These are phyloP conservation scores for Ephydatia muelleri DNA, from an alignment of 37 sponge, comb jelly and placozoan species.

Conservation along the genomic window DNA sequence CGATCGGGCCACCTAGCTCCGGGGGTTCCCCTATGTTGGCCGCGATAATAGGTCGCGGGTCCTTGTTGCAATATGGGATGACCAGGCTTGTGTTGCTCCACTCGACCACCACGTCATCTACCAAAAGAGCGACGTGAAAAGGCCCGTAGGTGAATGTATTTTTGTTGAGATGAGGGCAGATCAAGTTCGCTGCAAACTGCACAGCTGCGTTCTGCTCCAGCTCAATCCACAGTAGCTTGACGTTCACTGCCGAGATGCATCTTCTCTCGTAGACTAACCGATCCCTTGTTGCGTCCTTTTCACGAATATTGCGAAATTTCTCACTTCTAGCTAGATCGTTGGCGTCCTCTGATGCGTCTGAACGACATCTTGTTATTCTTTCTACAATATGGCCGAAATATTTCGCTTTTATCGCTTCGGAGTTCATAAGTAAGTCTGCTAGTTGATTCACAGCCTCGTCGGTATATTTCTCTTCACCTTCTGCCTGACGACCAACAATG, in stretches of 20 bases:
- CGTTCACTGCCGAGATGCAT: too few relatives aligned
- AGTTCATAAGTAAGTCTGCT: not conserved
- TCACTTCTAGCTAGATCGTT: too few relatives aligned
- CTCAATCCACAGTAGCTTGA: not conserved
- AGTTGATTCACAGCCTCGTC: not conserved
- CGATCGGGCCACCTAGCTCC: not conserved
- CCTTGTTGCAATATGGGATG: not conserved
- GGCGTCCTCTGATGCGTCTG: not conserved
- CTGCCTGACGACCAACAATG: not conserved
- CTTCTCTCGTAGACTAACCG: too few relatives aligned
- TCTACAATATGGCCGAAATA: too few relatives aligned
- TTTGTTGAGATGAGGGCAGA: not conserved
- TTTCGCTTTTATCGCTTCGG: not conserved
- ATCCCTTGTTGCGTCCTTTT: too few relatives aligned
- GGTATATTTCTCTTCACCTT: not conserved
- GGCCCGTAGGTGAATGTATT: constrained; percentile 16
- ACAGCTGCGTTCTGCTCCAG: not conserved
- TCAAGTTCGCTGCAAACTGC: not conserved
- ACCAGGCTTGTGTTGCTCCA: not conserved
- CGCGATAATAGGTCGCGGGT: not conserved
- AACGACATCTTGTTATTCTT: not conserved
- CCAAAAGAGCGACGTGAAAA: constrained; percentile 23
- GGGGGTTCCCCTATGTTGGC: not conserved
- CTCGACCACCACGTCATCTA: not conserved
- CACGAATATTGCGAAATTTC: too few relatives aligned